Evolutionary conservation across 2,797 vertebrate genomes (phyloP).

Genomic region (Morus bassanus): DNA sequence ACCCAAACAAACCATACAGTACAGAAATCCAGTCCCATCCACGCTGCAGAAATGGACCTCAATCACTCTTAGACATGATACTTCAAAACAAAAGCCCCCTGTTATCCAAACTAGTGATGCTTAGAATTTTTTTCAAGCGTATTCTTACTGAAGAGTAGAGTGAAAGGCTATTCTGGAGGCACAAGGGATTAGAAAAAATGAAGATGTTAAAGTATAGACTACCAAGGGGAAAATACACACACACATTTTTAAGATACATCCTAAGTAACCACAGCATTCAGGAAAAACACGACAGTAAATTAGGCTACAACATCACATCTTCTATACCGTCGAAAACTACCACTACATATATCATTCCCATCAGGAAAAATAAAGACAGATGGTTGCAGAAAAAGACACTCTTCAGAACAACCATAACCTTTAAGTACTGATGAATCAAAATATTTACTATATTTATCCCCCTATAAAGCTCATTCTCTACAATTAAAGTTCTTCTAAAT

Average conservation of each 20-base stretch:
- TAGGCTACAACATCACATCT: not conserved
- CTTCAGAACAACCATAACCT: slow-evolving; percentile 25
- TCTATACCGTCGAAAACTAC: not conserved
- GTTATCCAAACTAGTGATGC: not conserved
- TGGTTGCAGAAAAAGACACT: not conserved
- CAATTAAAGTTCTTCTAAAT: slow-evolving; percentile 23
- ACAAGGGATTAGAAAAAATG: not conserved
- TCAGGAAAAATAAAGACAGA: slow-evolving; percentile 44
- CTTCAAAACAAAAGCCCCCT: not conserved
- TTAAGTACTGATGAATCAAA: slow-evolving; percentile 20
- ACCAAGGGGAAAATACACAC: not conserved
- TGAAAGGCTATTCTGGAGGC: not conserved
- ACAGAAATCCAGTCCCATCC: not conserved
- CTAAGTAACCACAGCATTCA: not conserved
- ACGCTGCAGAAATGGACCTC: not conserved
- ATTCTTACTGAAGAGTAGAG: not conserved
- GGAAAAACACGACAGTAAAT: not conserved
- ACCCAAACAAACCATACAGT: not conserved
- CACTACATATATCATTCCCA: not conserved
- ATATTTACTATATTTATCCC: slow-evolving; percentile 26
- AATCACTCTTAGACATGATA: not conserved
- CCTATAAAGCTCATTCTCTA: not conserved
- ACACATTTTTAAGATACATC: not conserved
- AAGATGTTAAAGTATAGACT: not conserved
- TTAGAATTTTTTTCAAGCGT: not conserved